phyloP scores from a whole-genome alignment of 1,140 invertebrate species.

The Homalodisca vitripennis region DNA sequence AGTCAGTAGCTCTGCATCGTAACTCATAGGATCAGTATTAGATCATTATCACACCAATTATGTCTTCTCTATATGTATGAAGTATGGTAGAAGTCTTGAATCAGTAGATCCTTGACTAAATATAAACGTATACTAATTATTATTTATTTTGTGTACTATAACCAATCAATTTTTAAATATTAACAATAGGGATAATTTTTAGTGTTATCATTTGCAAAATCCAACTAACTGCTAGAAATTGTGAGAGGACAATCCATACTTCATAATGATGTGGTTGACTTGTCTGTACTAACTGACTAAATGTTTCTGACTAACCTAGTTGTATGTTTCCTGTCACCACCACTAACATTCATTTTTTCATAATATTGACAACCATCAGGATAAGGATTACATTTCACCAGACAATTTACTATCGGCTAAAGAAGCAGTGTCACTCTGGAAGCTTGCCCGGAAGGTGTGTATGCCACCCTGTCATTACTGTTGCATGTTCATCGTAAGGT shows the following conservation, averaged over 20 bases:
- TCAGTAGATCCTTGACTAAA: no score
- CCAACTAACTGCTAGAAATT: neutral
- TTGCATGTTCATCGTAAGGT: neutral
- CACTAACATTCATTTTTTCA: neutral
- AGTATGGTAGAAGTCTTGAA: no score
- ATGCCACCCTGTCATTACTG: conserved; percentile 40
- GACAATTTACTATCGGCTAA: conserved; percentile 74
- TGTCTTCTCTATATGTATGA: no score
- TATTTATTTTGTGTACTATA: no score
- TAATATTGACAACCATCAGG: neutral
- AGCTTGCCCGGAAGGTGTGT: conserved; percentile 85
- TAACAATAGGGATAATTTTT: neutral
- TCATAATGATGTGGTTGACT: neutral
- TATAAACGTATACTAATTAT: no score
- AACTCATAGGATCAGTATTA: no score
- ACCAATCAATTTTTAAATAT: no score
- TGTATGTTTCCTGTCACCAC: no score
- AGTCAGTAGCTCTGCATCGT: no score
- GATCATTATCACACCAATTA: no score
- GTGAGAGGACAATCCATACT: neutral
- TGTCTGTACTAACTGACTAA: neutral
- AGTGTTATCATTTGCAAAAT: neutral
- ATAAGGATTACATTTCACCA: conserved; percentile 30
- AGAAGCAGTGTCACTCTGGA: conserved; percentile 87
- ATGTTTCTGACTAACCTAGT: no score